Conservation (phyloP, 2,797 vertebrate genomes). For the Sebastes dallii region DNA sequence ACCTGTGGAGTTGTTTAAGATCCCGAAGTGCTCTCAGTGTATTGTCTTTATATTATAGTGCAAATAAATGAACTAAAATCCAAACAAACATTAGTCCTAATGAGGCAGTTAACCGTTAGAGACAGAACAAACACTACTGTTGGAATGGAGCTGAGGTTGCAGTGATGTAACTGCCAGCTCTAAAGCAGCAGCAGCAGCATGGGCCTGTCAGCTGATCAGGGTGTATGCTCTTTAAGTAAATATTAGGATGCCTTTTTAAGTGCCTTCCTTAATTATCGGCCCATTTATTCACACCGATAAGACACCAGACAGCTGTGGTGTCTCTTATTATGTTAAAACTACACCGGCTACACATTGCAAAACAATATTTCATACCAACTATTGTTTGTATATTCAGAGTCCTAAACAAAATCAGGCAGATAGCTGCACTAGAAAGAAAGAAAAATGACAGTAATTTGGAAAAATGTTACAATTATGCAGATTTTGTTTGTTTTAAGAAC, state of each 20-base stretch:
- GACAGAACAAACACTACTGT: conserved; percentile 27
- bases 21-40: conserved; percentile 3
- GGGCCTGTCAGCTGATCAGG: background rate
- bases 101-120: conserved; percentile 18
- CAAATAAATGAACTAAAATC: conserved; percentile 31
- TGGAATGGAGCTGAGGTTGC: background rate
- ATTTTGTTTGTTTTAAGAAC: background rate
- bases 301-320: background rate
- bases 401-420: background rate
- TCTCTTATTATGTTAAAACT: background rate
- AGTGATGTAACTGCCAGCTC: conserved; percentile 12
- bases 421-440: background rate
- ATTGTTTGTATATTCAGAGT: background rate
- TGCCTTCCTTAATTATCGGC: conserved; percentile 3
- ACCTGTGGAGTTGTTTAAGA: background rate
- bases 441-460: background rate
- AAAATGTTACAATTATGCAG: background rate
- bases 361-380: background rate
- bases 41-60: conserved; percentile 24
- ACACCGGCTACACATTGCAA: background rate
- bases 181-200: background rate
- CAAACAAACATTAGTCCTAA: conserved; percentile 40
- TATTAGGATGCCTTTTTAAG: conserved; percentile 1
- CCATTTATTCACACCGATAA: conserved; percentile 1
- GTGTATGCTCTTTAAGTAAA: conserved; percentile 4